Percentiles rank a stretch among this genome's conserved stretches.
phyloP scores from a whole-genome alignment of 1,140 invertebrate genomes.

The Polypedilum vanderplanki region DNA sequence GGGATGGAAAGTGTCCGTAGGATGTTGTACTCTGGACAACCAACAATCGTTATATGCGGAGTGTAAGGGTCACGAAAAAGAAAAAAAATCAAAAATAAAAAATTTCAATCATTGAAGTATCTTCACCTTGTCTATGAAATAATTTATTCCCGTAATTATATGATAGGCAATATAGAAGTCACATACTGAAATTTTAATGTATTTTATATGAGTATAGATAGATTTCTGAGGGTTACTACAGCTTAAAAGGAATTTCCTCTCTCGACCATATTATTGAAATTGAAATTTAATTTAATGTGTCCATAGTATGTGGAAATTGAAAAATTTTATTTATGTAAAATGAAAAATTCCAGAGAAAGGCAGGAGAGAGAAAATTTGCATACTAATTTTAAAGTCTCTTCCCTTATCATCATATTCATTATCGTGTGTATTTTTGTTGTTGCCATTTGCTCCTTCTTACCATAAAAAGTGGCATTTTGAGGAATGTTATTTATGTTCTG shows the following conservation, averaged over 20 bases:
- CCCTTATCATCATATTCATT: not conserved
- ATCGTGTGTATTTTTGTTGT: not conserved
- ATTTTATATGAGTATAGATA: too few species aligned
- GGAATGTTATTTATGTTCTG: not conserved
- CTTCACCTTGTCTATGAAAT: too few species aligned
- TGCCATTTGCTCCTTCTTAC: not conserved
- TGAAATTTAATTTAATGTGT: constrained; percentile 16
- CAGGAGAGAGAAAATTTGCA: not conserved
- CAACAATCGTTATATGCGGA: too few species aligned
- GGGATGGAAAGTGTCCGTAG: too few species aligned
- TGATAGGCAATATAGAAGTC: not conserved
- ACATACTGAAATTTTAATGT: not conserved
- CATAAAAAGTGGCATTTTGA: not conserved
- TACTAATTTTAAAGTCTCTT: not conserved
- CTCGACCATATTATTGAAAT: not conserved
- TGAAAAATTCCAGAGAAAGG: not conserved
- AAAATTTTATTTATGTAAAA: not conserved
- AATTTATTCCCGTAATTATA: constrained; percentile 10
- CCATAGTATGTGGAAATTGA: not conserved
- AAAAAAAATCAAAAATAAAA: too few species aligned
- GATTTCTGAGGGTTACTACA: too few species aligned
- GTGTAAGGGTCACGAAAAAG: too few species aligned
- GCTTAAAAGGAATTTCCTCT: not conserved
- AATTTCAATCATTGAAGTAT: too few species aligned
- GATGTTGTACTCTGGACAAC: too few species aligned